Conservation (phyloP, 2,113 vertebrate species). For the Trinectes maculatus region DNA sequence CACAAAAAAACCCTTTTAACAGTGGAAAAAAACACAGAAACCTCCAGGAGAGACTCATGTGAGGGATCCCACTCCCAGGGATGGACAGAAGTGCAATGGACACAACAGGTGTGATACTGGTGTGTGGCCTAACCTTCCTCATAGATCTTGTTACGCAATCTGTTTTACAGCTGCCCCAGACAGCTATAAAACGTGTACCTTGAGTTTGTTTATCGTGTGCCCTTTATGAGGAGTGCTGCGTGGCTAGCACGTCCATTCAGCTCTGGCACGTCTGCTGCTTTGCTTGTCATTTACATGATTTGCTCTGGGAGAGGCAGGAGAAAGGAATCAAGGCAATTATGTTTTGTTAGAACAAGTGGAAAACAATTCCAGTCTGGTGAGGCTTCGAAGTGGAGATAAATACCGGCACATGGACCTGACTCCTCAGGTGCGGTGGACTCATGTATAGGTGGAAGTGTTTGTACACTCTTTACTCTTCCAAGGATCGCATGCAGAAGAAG, state of each 20-base stretch:
- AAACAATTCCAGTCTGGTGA: not conserved
- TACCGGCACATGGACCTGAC: not conserved
- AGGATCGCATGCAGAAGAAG: conserved; percentile 36
- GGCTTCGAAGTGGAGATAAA: not conserved
- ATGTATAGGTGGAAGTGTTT: conserved; percentile 30
- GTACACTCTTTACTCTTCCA: not conserved
- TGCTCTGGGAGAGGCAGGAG: not conserved
- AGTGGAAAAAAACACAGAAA: too few species aligned
- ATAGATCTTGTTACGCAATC: not conserved
- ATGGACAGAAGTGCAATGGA: too few species aligned
- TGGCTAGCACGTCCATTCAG: not conserved
- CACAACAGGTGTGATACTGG: too few species aligned
- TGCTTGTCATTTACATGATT: too few species aligned
- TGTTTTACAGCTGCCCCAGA: not conserved
- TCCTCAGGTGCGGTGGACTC: conserved; percentile 7
- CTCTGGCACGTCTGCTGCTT: not conserved
- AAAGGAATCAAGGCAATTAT: rapidly evolving
- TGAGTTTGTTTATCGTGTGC: conserved; percentile 59
- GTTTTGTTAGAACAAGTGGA: not conserved
- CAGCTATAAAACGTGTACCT: conserved; percentile 63
- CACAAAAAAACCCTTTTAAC: too few species aligned
- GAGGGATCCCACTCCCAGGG: too few species aligned
- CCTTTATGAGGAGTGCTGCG: conserved; percentile 50
- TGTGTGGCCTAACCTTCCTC: not conserved
- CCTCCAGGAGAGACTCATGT: too few species aligned